Base-by-base conservation (phyloP, 2,113 vertebrate species). In the Platycercus adscitus region DNA sequence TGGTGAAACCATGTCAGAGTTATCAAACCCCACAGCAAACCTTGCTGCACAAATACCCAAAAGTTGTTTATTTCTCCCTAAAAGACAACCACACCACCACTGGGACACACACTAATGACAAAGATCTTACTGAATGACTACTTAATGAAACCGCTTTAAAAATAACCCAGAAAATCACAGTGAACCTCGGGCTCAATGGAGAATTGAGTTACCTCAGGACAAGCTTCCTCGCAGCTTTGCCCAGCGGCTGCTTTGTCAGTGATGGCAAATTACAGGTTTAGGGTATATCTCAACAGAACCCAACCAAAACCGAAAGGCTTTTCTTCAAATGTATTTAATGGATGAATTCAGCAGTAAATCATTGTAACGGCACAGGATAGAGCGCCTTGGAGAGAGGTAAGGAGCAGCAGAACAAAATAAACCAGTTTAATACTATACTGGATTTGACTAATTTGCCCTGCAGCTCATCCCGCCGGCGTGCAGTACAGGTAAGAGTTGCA, bases 51-150 rank as follows among this genome's bases (percentile, higher is more conserved):
- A 86, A 81, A 31, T 6, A 66, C 24, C 4, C 26, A 2, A 43
- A 53, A 72, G 21, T 37, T 11, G 18, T 8, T 56, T 33, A 39
- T 66, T 75, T 66, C 46, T 28, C 1, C 8, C 19, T 39, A 44
- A 58, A 61, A 61, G n/a, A 31, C 19, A 75, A 31, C 17, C 11
- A 47, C 4, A 3, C 8, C 28, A 75, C 56, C 50, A 52, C 41
- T 31, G 44, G 33, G 60, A 73, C 3, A 7, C 3, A 70, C 0
- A 4, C 17, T 33, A 47, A 61, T 0, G 4, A 37, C n/a, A 83
- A 29, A 73, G 83, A 20, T 52, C 86, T 56, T 35, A 64, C 82
- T 24, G 20, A 69, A 23, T 29, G 80, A 55, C 6, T 25, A 16
- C 43, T 70, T 43, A 75, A 31, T 16, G 11, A 87, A 73, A 55